Conservation (phyloP, 2,888 invertebrate species). For the Didymodactylos carnosus region DNA sequence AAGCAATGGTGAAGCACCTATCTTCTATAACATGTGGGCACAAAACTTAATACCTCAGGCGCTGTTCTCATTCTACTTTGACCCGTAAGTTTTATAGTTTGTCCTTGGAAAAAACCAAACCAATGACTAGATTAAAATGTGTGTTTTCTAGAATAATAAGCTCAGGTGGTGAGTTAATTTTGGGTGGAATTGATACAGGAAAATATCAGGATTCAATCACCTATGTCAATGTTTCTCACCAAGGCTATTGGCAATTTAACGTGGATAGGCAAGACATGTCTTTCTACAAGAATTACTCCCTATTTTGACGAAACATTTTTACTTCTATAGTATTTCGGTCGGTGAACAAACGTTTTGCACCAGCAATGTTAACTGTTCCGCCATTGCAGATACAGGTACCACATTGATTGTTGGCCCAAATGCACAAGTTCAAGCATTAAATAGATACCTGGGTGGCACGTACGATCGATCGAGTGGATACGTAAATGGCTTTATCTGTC, state of each 20-base stretch:
- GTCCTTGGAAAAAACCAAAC: too few relatives aligned
- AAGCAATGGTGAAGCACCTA: conserved; percentile 70
- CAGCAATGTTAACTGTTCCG: neutral
- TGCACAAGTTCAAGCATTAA: neutral
- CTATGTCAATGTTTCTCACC: conserved; percentile 59
- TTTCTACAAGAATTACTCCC: too few relatives aligned
- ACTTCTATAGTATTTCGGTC: neutral
- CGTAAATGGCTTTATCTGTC: neutral
- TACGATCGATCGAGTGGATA: neutral
- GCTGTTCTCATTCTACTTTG: conserved; percentile 82
- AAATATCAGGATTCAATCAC: conserved; percentile 73
- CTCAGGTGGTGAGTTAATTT: conserved; percentile 30
- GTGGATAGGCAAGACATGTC: neutral
- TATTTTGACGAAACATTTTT: neutral
- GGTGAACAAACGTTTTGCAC: neutral
- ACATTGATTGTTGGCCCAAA: neutral
- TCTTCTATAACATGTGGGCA: conserved; percentile 71
- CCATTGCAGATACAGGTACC: neutral
- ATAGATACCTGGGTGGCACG: neutral
- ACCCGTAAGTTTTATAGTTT: conserved; percentile 40
- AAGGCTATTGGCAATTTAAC: conserved; percentile 87
- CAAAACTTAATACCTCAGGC: conserved; percentile 46
- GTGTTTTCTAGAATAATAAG: too few relatives aligned
- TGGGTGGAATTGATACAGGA: conserved; percentile 76
- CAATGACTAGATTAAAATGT: too few relatives aligned